A percentile compares a stretch with the other conserved stretches of the same genome.
phyloP scores from a whole-genome alignment of 2,797 vertebrate genomes.

The Etheostoma perlongum region DNA sequence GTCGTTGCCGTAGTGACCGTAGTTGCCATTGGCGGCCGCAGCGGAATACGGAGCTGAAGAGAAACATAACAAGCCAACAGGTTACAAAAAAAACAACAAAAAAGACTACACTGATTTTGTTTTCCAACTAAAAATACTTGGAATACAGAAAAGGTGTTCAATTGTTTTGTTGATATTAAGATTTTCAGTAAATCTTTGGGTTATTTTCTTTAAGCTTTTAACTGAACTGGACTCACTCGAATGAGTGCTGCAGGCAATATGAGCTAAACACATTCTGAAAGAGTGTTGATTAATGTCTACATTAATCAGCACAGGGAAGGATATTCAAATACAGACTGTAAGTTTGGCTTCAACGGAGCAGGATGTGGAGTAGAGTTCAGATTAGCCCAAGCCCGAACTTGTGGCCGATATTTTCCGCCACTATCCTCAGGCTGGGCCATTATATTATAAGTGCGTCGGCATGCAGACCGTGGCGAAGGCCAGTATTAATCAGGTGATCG shows the following conservation, averaged over 20 bases:
- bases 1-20: constrained; percentile 57
- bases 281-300: neutral
- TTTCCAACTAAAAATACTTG: constrained; percentile 17
- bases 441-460: no score
- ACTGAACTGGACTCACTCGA: constrained; percentile 13
- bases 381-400: no score
- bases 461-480: no score
- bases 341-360: no score
- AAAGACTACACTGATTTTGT: neutral
- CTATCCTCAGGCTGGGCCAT: no score
- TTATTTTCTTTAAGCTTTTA: neutral
- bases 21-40: constrained; percentile 37
- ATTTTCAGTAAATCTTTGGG: neutral
- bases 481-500: no score
- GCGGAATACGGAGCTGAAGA: constrained; percentile 41
- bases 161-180: neutral
- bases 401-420: no score
- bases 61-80: neutral
- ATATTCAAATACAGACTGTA: constrained; percentile 18
- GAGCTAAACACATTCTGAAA: neutral
- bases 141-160: neutral
- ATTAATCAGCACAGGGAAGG: neutral
- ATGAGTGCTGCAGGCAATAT: neutral
- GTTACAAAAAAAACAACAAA: neutral
- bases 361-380: no score